Conservation (phyloP, 2,888 invertebrate species). For the Achlya flavicornis region DNA sequence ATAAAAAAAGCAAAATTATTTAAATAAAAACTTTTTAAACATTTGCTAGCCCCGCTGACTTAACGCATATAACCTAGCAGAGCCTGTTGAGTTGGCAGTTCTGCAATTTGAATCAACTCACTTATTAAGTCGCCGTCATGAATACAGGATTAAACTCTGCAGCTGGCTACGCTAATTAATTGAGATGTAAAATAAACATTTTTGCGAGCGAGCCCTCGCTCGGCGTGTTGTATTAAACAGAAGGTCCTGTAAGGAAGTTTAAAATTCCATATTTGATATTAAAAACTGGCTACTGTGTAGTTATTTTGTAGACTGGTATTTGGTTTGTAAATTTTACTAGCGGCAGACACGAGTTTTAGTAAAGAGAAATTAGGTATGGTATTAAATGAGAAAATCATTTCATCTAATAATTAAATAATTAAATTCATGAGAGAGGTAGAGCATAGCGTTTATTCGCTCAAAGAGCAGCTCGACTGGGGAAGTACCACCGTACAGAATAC, state of each 20-base stretch:
- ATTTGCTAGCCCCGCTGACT: constrained; percentile 1
- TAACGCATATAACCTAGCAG: constrained; percentile 15
- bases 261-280: constrained; percentile 5
- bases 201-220: constrained; percentile 18
- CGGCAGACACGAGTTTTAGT: too few relatives aligned
- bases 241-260: not conserved
- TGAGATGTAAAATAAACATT: constrained; percentile 45
- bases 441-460: too few relatives aligned
- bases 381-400: too few relatives aligned
- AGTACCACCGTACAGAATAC: too few relatives aligned
- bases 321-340: not conserved
- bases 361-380: too few relatives aligned
- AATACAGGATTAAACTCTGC: constrained; percentile 41
- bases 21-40: not conserved
- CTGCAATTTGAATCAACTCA: constrained; percentile 49
- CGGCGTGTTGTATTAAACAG: not conserved
- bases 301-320: not conserved
- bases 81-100: constrained; percentile 48
- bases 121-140: constrained; percentile 49
- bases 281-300: not conserved
- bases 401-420: too few relatives aligned
- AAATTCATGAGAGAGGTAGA: too few relatives aligned
- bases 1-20: too few relatives aligned
- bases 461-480: too few relatives aligned
- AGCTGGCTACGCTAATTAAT: constrained; percentile 44